Percentiles rank a stretch among this genome's conserved stretches.
These are phyloP conservation scores for Drosophila ezoana DNA, from an alignment of 2,888 invertebrate species.

Conservation along the genomic window DNA sequence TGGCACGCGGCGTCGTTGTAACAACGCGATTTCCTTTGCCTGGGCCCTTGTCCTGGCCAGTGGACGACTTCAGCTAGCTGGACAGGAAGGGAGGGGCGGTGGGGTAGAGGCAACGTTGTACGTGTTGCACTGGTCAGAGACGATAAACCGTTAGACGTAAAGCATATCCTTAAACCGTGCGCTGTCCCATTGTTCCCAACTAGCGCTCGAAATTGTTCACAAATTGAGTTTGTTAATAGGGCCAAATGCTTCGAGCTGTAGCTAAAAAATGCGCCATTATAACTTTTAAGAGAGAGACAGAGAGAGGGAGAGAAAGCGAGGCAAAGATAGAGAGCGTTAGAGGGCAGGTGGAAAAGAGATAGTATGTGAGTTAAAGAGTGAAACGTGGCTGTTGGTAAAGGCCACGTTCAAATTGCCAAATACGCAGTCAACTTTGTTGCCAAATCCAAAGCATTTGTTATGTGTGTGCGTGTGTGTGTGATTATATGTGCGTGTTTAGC, in stretches of 20 bases:
- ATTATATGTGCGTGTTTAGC: slow-evolving; percentile 56
- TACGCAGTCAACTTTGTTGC: slow-evolving; percentile 52
- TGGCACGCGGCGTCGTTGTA: slow-evolving; percentile 28
- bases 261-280: slow-evolving; percentile 51
- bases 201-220: slow-evolving; percentile 54
- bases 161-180: slow-evolving; percentile 63
- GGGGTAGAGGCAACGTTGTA: slow-evolving; percentile 23
- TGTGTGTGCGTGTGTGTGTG: slow-evolving; percentile 15
- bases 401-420: slow-evolving; percentile 50
- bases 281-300: slow-evolving; percentile 23
- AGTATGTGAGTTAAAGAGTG: neutral
- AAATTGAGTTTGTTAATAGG: slow-evolving; percentile 74
- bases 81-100: neutral
- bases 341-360: neutral
- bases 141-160: slow-evolving; percentile 62
- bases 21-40: slow-evolving; percentile 18
- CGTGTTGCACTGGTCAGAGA: slow-evolving; percentile 67
- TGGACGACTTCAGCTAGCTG: neutral
- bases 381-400: slow-evolving; percentile 5
- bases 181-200: slow-evolving; percentile 38
- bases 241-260: slow-evolving; percentile 47
- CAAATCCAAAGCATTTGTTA: slow-evolving; percentile 32
- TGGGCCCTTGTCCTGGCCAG: slow-evolving; percentile 8
- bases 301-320: neutral
- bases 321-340: neutral